Evolutionary conservation across 2,888 invertebrate genomes (phyloP), one percentile per base, ranked within the genome.

Genomic region (Polia nebulosa): DNA sequence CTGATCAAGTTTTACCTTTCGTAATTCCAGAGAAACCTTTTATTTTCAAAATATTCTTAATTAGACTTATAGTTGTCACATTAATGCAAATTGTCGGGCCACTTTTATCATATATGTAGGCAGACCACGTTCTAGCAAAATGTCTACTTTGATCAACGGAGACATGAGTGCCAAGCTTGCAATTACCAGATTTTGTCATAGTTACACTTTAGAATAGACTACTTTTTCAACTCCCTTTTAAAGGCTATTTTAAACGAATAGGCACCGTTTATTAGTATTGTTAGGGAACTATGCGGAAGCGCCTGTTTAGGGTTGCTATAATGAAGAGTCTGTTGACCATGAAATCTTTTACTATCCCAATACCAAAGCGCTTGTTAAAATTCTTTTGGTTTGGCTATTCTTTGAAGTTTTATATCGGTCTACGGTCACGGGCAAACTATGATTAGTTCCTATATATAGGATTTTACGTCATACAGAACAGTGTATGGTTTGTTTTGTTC

Each of bases 121-220:
- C 82, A 81, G 74, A 69, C 63, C 78, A 76, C 83, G 82, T 80
- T 63, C 59, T 44, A 34, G 69, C 32, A 51, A 78, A 72, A 67
- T 70, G 22, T 69, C 58, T 76, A 67, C 51, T 58, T 69, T 58
- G 29, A 20, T 63, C 53, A 63, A 34, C 22, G 53, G 36, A 29
- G 45, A 70, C 59, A 73, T 52, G 39, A 57, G 67, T 52, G 41
- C 22, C 20, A 56, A 51, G 36, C 55, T 56, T 52, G 41, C 45
- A 67, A 75, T 75, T 75, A 47, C 39, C 20, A 13, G 36, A 74
- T 57, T 71, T 66, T 44, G 44, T 36, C 44, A 39, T 39, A 20
- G 36, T 36, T 51, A 39, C 3, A 17, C 4, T 56, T 39, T 56
- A 39, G 11, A 64, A 44, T n/a, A 29, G 11, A 51, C 36, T 8